phyloP scores from a whole-genome alignment of 1,140 invertebrate species.

The Pemphigus obesinymphae region DNA sequence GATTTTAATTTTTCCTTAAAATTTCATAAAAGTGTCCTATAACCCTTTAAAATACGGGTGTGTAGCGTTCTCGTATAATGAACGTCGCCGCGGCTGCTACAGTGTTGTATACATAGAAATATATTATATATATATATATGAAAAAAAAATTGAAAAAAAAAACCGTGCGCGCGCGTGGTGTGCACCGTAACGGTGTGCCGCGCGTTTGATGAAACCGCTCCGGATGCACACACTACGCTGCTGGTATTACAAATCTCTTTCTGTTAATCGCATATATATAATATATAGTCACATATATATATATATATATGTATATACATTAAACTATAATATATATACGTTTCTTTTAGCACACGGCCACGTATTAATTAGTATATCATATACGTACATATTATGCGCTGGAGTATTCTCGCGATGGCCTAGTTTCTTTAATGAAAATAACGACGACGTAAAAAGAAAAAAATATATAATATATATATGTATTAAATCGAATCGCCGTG shows the following conservation, averaged over 20 bases:
- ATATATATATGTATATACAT: no score
- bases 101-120: no score
- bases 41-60: no score
- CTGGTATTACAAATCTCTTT: not conserved
- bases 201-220: slow-evolving; percentile 3
- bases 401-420: not conserved
- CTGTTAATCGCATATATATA: not conserved
- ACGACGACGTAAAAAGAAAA: not conserved
- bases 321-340: no score
- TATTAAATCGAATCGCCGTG: no score
- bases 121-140: no score
- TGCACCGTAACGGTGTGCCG: not conserved
- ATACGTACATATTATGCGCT: not conserved
- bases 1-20: no score
- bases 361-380: slow-evolving; percentile 2
- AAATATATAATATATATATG: no score
- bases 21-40: no score
- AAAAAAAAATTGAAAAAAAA: no score
- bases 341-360: not conserved
- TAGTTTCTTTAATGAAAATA: not conserved
- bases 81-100: not conserved
- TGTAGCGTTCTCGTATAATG: not conserved
- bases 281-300: not conserved
- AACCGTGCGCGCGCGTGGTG: not conserved
- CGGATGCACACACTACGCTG: not conserved